phyloP scores from a whole-genome alignment of 2,888 invertebrate species.

The Sceliomorpha sp. region DNA sequence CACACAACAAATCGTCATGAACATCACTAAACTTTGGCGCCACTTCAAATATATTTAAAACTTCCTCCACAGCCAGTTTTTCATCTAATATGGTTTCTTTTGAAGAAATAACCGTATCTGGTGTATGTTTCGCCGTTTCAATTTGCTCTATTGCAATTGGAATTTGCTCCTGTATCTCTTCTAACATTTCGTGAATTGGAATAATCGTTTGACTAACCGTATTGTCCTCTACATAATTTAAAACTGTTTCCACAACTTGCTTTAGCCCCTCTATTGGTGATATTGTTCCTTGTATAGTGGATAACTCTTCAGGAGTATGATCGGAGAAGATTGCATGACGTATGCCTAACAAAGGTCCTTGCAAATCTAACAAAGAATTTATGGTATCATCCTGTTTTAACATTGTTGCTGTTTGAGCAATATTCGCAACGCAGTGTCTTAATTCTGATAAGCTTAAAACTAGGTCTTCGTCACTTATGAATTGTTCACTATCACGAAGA shows the following conservation, averaged over 20 bases:
- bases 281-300: conserved; percentile 83
- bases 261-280: conserved; percentile 84
- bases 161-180: conserved; percentile 67
- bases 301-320: conserved; percentile 78
- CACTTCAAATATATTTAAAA: conserved; percentile 58
- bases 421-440: conserved; percentile 69
- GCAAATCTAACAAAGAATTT: conserved; percentile 67
- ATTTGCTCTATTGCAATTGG: conserved; percentile 55
- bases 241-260: conserved; percentile 84
- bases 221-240: conserved; percentile 83
- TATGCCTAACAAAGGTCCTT: conserved; percentile 68
- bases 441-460: conserved; percentile 66
- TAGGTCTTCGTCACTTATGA: conserved; percentile 60
- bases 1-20: conserved; percentile 67
- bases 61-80: conserved; percentile 28
- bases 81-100: conserved; percentile 31
- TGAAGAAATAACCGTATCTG: conserved; percentile 17
- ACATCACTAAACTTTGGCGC: conserved; percentile 66
- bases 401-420: conserved; percentile 70
- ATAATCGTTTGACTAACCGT: conserved; percentile 57
- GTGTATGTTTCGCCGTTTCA: conserved; percentile 22
- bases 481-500: conserved; percentile 66
- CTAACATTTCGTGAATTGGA: conserved; percentile 61
- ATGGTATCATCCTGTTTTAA: conserved; percentile 67
- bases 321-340: conserved; percentile 67